These are phyloP conservation scores for Ylistrum balloti DNA, from an alignment of 1,140 invertebrate genomes.

Conservation along the genomic window DNA sequence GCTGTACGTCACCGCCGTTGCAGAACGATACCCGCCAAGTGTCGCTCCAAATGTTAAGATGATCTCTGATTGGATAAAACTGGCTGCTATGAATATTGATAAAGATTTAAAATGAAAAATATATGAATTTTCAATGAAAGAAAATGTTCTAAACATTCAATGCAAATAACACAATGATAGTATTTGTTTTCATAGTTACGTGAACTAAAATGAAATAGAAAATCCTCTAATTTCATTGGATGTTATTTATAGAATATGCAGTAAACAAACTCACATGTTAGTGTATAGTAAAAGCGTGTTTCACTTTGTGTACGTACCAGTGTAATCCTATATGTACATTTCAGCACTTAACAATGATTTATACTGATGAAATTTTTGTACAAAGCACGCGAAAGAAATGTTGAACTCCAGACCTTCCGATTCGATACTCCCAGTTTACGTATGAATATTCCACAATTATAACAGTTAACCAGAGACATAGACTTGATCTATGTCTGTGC, in stretches of 20 bases:
- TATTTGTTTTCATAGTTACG: not conserved
- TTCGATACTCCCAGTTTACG: no score
- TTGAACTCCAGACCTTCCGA: no score
- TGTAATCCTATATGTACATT: no score
- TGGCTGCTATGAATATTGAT: not conserved
- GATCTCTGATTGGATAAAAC: not conserved
- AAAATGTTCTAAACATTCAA: not conserved
- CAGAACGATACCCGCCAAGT: conserved; percentile 31
- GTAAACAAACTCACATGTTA: conserved; percentile 13
- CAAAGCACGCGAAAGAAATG: no score
- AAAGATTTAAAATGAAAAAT: not conserved
- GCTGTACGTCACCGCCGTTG: not conserved
- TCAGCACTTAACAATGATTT: no score
- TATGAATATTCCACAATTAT: no score
- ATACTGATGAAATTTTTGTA: no score
- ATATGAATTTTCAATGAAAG: not conserved
- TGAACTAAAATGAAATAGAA: not conserved
- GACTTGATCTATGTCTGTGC: no score
- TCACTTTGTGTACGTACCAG: no score
- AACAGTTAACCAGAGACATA: no score
- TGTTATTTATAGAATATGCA: not conserved
- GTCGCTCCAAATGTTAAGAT: not conserved
- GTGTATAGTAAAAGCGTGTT: not conserved
- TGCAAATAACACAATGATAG: not conserved
- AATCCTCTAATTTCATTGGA: not conserved